Base-by-base conservation (phyloP, 23 tunicate genomes). In the Trididemnum clinides region DNA sequence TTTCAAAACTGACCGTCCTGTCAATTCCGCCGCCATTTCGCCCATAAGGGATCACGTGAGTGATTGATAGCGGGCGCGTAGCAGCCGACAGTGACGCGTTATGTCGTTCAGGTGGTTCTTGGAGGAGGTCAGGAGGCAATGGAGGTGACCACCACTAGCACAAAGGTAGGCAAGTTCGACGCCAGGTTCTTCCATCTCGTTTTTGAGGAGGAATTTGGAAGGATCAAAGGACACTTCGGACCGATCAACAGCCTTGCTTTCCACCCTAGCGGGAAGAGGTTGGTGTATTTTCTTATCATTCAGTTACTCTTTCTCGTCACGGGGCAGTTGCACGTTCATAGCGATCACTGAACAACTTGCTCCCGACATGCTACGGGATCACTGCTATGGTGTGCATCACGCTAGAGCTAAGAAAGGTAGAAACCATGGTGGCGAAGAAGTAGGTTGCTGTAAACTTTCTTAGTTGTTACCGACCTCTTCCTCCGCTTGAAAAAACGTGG, bases 41-140 rank as follows among this genome's bases (percentile, higher is more conserved):
- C 98, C 98, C 0, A 88, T 77, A 25, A 34, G 82, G 3, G 85
- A 89, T 29, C 93, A 93, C 44, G 98, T 92, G 31, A 92, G 96
- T 66, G n/a, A n/a, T n/a, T n/a, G n/a, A n/a, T n/a, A n/a, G n/a
- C n/a, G n/a, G n/a, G n/a, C n/a, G n/a, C n/a, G n/a, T n/a, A n/a
- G n/a, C n/a, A n/a, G n/a, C n/a, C n/a, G n/a, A n/a, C n/a, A n/a
- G n/a, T n/a, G n/a, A n/a, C n/a, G n/a, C n/a, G n/a, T n/a, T n/a
- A n/a, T n/a, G n/a, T n/a, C n/a, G n/a, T n/a, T n/a, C n/a, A 95
- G 91, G 98, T 95, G 77, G 96, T 95, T 1, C 83, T 95, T 58
- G 99, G 99, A 3, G 99, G 99, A 44, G 99, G 99, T 54, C 99
- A 95, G 58, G 99, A 95, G 78, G 99, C 99, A 1, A 90, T 84